Base-by-base conservation (phyloP, 2,888 invertebrate species). In the Seira sanloemensis region DNA sequence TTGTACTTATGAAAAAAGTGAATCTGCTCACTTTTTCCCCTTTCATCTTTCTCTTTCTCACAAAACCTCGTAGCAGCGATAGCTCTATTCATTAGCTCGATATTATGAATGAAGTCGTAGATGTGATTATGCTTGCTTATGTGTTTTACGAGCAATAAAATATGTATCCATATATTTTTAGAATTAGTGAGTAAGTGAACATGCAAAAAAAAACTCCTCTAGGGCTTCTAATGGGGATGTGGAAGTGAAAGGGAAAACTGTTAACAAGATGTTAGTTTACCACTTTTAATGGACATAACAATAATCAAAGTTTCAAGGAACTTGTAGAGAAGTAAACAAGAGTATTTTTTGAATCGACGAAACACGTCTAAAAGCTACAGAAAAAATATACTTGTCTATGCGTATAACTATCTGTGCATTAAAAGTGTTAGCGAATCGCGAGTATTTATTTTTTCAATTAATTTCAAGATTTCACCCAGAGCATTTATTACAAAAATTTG, bases 211-310 rank as follows among this genome's bases (percentile, higher is more conserved):
- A 74, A 79, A 66, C 67, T 79, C n/a, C n/a, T n/a, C n/a, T n/a
- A n/a, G n/a, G n/a, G 12, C 46, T 46, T 46, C 12, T 46, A 46
- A 25, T 19, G 7, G 4, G 25, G 25, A 67, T 67, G 67, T 69
- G 69, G 21, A 69, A 79, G 73, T 65, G 79, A 79, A 79, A 79
- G 79, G 72, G 73, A 78, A 74, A 79, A 66, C 67, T 79, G 74
- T 74, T 73, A 79, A 79, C 79, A 79, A 73, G 78, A 50, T 66
- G 23, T 62, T 62, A 12, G 4, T 62, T n/a, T n/a, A n/a, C 16
- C 62, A 62, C 7, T 62, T 21, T 23, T 58, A n/a, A 9, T 18
- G 18, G 2, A 2, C n/a, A 58, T n/a, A 4, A 2, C 58, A 9
- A 58, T 4, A 58, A 9, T 7, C 21, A 62, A 62, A 23, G 21